Evolutionary conservation across 2,888 invertebrate genomes (phyloP), one percentile per base, ranked within the genome.

Genomic region (Napeogenes inachia): DNA sequence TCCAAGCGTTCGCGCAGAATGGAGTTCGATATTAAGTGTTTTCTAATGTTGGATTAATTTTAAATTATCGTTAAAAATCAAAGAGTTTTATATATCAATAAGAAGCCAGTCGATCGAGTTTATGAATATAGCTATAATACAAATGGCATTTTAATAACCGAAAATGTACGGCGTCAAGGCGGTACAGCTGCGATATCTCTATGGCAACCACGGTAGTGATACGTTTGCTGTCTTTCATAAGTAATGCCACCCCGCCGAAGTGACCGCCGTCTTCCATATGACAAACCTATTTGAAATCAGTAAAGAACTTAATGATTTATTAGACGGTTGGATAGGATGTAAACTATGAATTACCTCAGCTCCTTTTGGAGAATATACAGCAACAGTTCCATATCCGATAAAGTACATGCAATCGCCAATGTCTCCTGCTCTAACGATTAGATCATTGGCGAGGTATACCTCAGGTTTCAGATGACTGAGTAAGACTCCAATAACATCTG

Each of bases 321-420:
- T 1, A 42, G 2, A 38, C 8, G 4, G 5, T 6, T 3, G 38
- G 3, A 42, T 10, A 10, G 10, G 10, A 42, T 42, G 12, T 42
- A 10, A 10, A 54, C 8, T 35, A 33, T 30, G 3, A 35, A 35
- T 35, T 2, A 93, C 92, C 85, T 93, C 94, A 70, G 90, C 90
- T 33, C 93, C 93, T 13, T 92, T 92, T 13, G 91, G 80, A 0
- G 93, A 92, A 59, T 90, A 88, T 4, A 93, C 88, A 8, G 92
- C 91, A 0, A 94, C 93, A 0, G 93, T 93, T 12, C 94, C 94
- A 50, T 84, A 87, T 0, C 91, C 89, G 38, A 94, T 83, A 71
- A 94, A 94, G 76, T 91, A 94, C 93, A 94, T 93, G 75, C 92
- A 92, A 64, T 92, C 91, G 0, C 93, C 93, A 13, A 82, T 75